Percentiles rank a stretch among this genome's conserved stretches.
Conservation (phyloP, 2,797 vertebrate species). For the Pseudochirops cupreus region DNA sequence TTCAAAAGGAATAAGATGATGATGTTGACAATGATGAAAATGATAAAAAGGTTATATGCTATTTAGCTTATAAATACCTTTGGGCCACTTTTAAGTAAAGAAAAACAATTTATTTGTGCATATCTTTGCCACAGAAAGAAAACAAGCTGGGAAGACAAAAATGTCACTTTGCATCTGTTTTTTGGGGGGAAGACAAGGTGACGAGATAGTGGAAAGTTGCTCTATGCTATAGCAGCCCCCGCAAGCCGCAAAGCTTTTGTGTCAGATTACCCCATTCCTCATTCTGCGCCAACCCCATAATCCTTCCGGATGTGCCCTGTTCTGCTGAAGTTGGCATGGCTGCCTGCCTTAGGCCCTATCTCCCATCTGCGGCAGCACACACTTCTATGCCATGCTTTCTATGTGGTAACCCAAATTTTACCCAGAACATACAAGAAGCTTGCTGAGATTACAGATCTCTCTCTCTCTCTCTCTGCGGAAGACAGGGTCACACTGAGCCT, state of each 20-base stretch:
- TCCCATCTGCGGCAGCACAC: slow-evolving; percentile 84
- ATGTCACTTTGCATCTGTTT: slow-evolving; percentile 47
- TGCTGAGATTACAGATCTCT: slow-evolving; percentile 81
- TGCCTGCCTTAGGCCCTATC: slow-evolving; percentile 81
- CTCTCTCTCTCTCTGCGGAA: slow-evolving; percentile 58
- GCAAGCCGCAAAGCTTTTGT: slow-evolving; percentile 62
- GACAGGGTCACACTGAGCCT: slow-evolving; percentile 81
- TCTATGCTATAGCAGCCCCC: neutral
- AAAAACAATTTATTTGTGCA: slow-evolving; percentile 26
- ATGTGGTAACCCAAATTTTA: slow-evolving; percentile 83
- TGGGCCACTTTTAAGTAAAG: slow-evolving; percentile 13
- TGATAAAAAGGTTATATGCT: neutral
- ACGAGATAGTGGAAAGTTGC: neutral
- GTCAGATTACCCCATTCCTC: neutral
- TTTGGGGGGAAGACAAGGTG: slow-evolving; percentile 31
- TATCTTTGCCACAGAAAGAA: slow-evolving; percentile 29
- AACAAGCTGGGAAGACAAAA: slow-evolving; percentile 15
- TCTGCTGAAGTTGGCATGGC: slow-evolving; percentile 57
- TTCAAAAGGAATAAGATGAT: slow-evolving; percentile 11
- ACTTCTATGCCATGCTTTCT: slow-evolving; percentile 77
- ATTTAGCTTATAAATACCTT: neutral
- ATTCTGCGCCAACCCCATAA: slow-evolving; percentile 43
- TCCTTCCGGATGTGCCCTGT: slow-evolving; percentile 63
- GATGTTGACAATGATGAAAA: neutral
- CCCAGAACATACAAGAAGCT: slow-evolving; percentile 70